phyloP scores from a whole-genome alignment of 2,113 vertebrate species.

The Odocoileus hemionus region DNA sequence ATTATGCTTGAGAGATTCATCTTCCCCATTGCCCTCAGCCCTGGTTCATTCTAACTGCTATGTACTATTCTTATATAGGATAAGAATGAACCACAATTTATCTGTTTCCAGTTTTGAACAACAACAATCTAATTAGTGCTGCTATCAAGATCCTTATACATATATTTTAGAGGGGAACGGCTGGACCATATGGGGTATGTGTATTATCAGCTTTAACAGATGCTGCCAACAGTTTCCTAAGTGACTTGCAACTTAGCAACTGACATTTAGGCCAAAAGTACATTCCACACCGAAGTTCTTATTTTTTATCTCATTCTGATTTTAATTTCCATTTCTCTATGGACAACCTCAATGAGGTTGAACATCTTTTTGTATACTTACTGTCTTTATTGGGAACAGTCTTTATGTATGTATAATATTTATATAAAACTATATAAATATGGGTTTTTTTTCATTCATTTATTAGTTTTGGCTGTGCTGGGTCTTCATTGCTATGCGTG shows the following conservation, averaged over 20 bases:
- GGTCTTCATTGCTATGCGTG: background rate
- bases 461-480: background rate
- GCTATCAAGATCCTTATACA: background rate
- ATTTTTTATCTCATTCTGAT: background rate
- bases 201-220: background rate
- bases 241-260: background rate
- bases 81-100: too few species aligned
- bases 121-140: background rate
- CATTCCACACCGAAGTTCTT: background rate
- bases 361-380: background rate
- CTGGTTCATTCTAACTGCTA: background rate
- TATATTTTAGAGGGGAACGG: background rate
- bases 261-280: background rate
- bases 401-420: background rate
- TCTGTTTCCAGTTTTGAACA: background rate
- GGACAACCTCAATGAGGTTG: background rate
- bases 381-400: background rate
- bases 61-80: rapidly evolving
- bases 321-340: background rate
- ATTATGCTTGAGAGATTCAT: too few species aligned
- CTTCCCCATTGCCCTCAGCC: rapidly evolving
- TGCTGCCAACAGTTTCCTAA: background rate
- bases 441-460: background rate
- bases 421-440: background rate
- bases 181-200: background rate